A percentile compares a stretch with the other conserved stretches of the same genome.
These are phyloP conservation scores for Alaudala cheleensis DNA, from an alignment of 2,113 vertebrate genomes.

Conservation along the genomic window DNA sequence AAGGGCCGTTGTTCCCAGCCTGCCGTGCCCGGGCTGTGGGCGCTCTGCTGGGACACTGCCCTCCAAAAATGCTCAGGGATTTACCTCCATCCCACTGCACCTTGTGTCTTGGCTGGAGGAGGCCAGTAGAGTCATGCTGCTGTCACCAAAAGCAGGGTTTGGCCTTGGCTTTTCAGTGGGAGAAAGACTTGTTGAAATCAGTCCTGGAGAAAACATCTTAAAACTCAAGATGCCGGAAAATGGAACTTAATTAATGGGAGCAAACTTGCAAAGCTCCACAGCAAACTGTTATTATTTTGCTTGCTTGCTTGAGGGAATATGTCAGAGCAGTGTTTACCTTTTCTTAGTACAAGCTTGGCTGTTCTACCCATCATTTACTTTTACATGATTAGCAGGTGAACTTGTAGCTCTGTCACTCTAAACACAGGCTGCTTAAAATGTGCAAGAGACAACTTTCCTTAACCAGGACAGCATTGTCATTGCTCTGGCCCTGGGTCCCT, in stretches of 20 bases:
- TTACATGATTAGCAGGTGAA: neutral
- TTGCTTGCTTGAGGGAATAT: constrained; percentile 30
- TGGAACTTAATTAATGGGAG: constrained; percentile 49
- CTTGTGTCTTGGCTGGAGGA: neutral
- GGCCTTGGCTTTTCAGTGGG: neutral
- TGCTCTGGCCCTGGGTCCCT: neutral
- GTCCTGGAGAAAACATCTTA: constrained; percentile 29
- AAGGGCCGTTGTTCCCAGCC: neutral
- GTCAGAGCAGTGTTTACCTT: constrained; percentile 28
- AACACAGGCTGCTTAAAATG: neutral
- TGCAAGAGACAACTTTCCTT: neutral
- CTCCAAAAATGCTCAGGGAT: neutral
- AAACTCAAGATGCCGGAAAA: constrained; percentile 18
- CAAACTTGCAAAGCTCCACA: neutral
- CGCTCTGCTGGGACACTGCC: neutral
- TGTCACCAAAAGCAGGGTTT: neutral
- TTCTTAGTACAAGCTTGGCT: constrained; percentile 12
- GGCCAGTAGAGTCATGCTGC: neutral
- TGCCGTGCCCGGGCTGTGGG: rapidly evolving
- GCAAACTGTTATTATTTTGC: constrained; percentile 38
- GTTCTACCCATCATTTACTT: constrained; percentile 32
- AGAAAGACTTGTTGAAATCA: constrained; percentile 36
- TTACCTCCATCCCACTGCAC: neutral
- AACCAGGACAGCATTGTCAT: neutral
- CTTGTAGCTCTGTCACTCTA: neutral